Conservation (phyloP, 2,888 invertebrate species). For the Criorhina ranunculi region DNA sequence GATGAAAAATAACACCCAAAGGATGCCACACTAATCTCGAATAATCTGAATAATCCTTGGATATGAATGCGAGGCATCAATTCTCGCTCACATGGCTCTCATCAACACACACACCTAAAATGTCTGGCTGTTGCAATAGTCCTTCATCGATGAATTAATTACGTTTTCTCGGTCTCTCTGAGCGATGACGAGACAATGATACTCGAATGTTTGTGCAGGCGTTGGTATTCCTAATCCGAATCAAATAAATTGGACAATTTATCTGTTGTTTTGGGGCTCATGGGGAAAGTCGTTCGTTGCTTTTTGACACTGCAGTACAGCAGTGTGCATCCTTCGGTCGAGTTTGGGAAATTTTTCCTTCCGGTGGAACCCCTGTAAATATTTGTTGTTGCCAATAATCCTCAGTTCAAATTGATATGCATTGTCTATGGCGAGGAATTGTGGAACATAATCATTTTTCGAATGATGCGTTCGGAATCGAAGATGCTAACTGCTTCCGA, state of each 20-base stretch:
- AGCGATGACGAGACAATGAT: constrained; percentile 13
- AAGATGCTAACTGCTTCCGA: constrained; percentile 6
- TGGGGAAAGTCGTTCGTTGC: constrained; percentile 24
- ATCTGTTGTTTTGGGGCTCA: constrained; percentile 34
- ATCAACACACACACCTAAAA: constrained; percentile 9
- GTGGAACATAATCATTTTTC: constrained; percentile 40
- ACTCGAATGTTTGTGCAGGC: constrained; percentile 36
- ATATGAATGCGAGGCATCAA: constrained; percentile 66
- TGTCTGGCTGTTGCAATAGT: constrained; percentile 16
- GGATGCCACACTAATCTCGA: constrained; percentile 72
- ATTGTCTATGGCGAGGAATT: constrained; percentile 20
- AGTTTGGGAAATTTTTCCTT: constrained; percentile 2
- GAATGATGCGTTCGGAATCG: constrained; percentile 27
- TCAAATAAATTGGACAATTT: constrained; percentile 53
- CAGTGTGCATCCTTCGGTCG: constrained; percentile 20
- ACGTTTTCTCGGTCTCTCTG: constrained; percentile 13
- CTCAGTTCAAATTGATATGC: constrained; percentile 42
- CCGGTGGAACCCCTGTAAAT: constrained; percentile 27
- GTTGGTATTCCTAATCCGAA: constrained; percentile 36
- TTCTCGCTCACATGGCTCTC: constrained; percentile 45
- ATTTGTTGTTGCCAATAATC: constrained; percentile 39
- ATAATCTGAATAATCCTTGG: constrained; percentile 68
- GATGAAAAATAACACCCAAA: constrained; percentile 71
- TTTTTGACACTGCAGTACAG: constrained; percentile 53
- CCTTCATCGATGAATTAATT: constrained; percentile 68